A percentile compares a stretch with the other conserved stretches of the same genome.
phyloP scores from a whole-genome alignment of 2,888 invertebrate genomes.

The Allophyes oxyacanthae region DNA sequence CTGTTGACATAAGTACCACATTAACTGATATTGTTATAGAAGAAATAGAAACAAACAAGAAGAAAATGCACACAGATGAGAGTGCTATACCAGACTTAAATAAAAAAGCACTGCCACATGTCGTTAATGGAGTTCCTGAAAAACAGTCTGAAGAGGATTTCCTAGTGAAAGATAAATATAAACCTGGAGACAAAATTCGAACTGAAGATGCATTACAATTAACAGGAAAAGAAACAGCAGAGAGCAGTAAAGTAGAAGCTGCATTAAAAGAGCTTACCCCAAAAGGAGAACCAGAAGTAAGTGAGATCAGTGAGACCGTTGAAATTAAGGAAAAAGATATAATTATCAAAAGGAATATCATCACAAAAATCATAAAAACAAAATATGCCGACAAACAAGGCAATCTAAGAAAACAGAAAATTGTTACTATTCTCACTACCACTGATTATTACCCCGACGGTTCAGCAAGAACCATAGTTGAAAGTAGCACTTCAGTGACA shows the following conservation, averaged over 20 bases:
- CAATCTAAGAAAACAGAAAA: conserved; percentile 70
- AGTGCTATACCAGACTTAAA: conserved; percentile 1
- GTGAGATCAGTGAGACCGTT: conserved; percentile 57
- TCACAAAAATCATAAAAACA: conserved; percentile 71
- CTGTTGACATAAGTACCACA: conserved; percentile 65
- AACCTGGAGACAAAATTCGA: background rate
- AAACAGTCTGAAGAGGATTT: conserved; percentile 5
- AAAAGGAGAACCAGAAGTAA: conserved; percentile 60
- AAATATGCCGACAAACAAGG: conserved; percentile 69
- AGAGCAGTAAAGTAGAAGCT: conserved; percentile 38
- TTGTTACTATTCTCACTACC: conserved; percentile 72
- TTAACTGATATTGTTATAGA: conserved; percentile 28
- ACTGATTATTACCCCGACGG: conserved; percentile 79
- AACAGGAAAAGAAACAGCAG: conserved; percentile 38
- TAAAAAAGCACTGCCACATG: conserved; percentile 1
- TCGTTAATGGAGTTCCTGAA: conserved; percentile 32
- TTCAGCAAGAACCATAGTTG: conserved; percentile 61
- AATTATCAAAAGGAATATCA: conserved; percentile 68
- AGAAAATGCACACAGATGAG: conserved; percentile 12
- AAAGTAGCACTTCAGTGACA: conserved; percentile 68
- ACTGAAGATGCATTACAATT: conserved; percentile 43
- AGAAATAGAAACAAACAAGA: conserved; percentile 15
- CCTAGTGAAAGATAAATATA: background rate
- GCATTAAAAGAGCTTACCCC: conserved; percentile 55
- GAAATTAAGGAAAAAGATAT: conserved; percentile 66